These are phyloP conservation scores for Fragum whitleyi DNA, from an alignment of 2,888 invertebrate genomes.

Conservation along the genomic window DNA sequence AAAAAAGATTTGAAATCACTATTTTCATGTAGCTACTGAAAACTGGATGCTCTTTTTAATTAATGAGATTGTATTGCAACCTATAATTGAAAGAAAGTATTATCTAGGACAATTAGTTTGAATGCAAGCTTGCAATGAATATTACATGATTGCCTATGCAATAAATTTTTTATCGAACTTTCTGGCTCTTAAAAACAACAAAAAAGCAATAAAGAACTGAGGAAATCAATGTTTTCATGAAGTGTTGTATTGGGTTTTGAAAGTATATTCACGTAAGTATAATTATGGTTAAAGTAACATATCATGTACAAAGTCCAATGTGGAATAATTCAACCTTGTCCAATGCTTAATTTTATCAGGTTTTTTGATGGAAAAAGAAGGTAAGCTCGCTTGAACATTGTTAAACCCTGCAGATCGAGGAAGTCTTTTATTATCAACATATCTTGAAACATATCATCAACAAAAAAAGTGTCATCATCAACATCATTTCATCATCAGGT, in stretches of 20 bases:
- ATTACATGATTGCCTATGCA: no score
- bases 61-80: no score
- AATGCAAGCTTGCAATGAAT: no score
- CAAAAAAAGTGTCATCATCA: conserved; percentile 32
- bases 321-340: conserved; percentile 61
- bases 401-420: conserved; percentile 67
- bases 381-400: conserved; percentile 69
- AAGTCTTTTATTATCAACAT: conserved; percentile 64
- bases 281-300: background rate
- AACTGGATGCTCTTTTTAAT: no score
- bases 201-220: no score
- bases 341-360: conserved; percentile 69
- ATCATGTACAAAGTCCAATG: conserved; percentile 12
- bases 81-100: no score
- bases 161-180: no score
- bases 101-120: no score
- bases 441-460: conserved; percentile 50
- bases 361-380: conserved; percentile 66
- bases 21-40: no score
- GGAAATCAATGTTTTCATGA: no score
- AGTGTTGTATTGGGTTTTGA: background rate
- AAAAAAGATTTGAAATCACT: no score
- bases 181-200: no score
- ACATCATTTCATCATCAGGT: conserved; percentile 29
- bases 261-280: background rate